Evolutionary conservation across 2,797 vertebrate species (phyloP).

Genomic region (Miichthys miiuy): DNA sequence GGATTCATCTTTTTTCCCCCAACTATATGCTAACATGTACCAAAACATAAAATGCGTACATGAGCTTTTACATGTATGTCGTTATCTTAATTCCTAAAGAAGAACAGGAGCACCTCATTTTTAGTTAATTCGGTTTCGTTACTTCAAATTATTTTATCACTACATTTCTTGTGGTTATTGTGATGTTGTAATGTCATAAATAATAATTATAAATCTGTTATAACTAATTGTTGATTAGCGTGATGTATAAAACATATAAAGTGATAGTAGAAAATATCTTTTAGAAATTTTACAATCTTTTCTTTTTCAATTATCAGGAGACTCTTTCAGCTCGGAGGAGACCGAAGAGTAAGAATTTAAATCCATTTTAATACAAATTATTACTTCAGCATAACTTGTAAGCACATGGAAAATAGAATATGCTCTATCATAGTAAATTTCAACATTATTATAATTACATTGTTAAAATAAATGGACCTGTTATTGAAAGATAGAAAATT

Average conservation of each 20-base stretch:
- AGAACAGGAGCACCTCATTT: not conserved
- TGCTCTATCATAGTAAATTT: not conserved
- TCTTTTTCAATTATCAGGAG: not conserved
- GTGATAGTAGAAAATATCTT: not conserved
- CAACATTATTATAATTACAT: not conserved
- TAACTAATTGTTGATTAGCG: not conserved
- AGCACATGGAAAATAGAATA: not conserved
- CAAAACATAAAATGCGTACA: not conserved
- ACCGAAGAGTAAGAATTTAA: conserved; percentile 29
- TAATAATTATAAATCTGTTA: not conserved
- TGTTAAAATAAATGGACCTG: not conserved
- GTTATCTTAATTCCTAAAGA: not conserved
- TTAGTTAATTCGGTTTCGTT: not conserved
- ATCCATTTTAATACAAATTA: not conserved
- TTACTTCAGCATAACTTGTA: not conserved
- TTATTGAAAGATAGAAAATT: not conserved
- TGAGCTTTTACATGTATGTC: not conserved
- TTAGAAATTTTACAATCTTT: not conserved
- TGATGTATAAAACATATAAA: not conserved
- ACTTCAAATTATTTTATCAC: not conserved
- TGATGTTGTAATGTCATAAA: no score
- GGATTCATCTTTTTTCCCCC: not conserved
- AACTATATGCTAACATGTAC: not conserved
- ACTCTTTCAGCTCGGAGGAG: not conserved
- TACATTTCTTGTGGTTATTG: not conserved